Percentiles rank a stretch among this genome's conserved stretches.
Evolutionary conservation across 2,888 invertebrate species (phyloP).

Genomic region (Orthosia gracilis): DNA sequence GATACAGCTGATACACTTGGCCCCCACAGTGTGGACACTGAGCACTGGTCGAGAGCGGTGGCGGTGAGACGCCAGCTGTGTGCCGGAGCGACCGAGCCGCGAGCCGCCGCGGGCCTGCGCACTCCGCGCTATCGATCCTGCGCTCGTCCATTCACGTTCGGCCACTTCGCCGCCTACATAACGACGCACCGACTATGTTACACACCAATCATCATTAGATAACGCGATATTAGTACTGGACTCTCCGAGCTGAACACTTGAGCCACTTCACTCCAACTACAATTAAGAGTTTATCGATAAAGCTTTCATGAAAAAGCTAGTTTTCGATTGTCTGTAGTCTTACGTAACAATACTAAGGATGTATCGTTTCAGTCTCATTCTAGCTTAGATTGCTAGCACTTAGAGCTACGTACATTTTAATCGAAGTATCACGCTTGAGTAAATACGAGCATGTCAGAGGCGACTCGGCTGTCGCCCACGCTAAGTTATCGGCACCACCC

Average conservation of each 20-base stretch:
- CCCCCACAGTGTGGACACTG: slow-evolving; percentile 79
- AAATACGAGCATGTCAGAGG: slow-evolving; percentile 59
- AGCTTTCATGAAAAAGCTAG: slow-evolving; percentile 49
- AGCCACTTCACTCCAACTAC: slow-evolving; percentile 79
- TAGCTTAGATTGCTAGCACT: slow-evolving; percentile 26
- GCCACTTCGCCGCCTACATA: slow-evolving; percentile 87
- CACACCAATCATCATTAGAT: slow-evolving; percentile 88
- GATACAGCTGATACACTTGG: slow-evolving; percentile 78
- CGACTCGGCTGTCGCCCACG: slow-evolving; percentile 78
- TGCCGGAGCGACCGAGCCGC: slow-evolving; percentile 80
- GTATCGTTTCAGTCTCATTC: slow-evolving; percentile 27
- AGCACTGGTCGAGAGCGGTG: slow-evolving; percentile 75
- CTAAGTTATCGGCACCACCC: slow-evolving; percentile 83
- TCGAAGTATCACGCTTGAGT: slow-evolving; percentile 58
- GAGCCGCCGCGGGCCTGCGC: slow-evolving; percentile 83
- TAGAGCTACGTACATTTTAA: slow-evolving; percentile 39
- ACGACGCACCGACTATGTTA: slow-evolving; percentile 81
- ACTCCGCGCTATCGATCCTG: slow-evolving; percentile 87
- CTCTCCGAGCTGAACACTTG: slow-evolving; percentile 79
- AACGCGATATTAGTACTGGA: slow-evolving; percentile 84
- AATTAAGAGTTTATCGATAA: slow-evolving; percentile 72
- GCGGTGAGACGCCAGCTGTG: slow-evolving; percentile 85
- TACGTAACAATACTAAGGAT: slow-evolving; percentile 50
- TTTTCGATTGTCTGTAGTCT: slow-evolving; percentile 26
- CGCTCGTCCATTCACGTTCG: slow-evolving; percentile 85